These are phyloP conservation scores for Stenodera caucasica DNA, from an alignment of 2,888 invertebrate genomes.

Conservation along the genomic window DNA sequence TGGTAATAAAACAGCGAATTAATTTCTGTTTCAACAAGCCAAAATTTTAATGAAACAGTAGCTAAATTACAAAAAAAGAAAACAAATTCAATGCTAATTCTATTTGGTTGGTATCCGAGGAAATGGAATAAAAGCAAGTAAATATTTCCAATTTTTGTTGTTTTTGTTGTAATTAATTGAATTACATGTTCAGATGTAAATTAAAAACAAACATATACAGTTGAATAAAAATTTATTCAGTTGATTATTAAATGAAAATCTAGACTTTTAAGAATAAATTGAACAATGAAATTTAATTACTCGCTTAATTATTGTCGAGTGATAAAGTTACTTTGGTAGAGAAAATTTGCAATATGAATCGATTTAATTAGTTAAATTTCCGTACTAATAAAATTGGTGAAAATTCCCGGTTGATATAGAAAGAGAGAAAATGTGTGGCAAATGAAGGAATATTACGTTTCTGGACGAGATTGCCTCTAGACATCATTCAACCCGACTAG, in stretches of 20 bases:
- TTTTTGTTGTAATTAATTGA: constrained; percentile 17
- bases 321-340: constrained; percentile 11
- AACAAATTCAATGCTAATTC: not conserved
- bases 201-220: constrained; percentile 40
- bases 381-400: not conserved
- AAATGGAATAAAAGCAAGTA: not conserved
- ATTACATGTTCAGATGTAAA: constrained; percentile 36
- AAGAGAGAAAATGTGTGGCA: not conserved
- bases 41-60: not conserved
- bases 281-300: constrained; percentile 42
- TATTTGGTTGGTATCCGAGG: not conserved
- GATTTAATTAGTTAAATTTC: constrained; percentile 5
- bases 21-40: not conserved
- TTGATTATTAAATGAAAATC: constrained; percentile 33
- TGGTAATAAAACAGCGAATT: not conserved
- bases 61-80: not conserved
- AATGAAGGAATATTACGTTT: constrained; percentile 1
- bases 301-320: constrained; percentile 28
- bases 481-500: not conserved
- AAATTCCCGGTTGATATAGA: not conserved
- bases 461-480: constrained; percentile 5
- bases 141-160: not conserved
- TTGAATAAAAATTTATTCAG: constrained; percentile 23
- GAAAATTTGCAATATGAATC: not conserved
- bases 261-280: constrained; percentile 36